A percentile compares a stretch with the other conserved stretches of the same genome.
These are phyloP conservation scores for Proteles cristata DNA, from an alignment of 2,113 vertebrate genomes.

Conservation along the genomic window DNA sequence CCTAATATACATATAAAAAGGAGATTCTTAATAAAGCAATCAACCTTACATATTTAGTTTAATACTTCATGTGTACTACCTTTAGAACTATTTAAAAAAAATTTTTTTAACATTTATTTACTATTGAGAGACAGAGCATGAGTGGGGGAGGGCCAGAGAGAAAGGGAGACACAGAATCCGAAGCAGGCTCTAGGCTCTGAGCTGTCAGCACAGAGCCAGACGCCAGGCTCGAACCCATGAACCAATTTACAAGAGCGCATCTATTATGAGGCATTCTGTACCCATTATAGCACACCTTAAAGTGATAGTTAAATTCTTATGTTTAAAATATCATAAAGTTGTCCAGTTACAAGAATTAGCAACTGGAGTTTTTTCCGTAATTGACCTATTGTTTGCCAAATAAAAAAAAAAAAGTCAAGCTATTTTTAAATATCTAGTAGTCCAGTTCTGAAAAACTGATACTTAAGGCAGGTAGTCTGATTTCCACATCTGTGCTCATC, in stretches of 20 bases:
- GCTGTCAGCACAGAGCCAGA: too few relatives aligned
- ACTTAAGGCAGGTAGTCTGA: neutral
- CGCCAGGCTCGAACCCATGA: too few relatives aligned
- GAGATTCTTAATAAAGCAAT: neutral
- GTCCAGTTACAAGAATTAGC: slow-evolving; percentile 15
- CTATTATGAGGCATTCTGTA: neutral
- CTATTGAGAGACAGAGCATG: too few relatives aligned
- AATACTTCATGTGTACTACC: neutral
- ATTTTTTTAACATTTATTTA: too few relatives aligned
- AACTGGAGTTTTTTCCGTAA: neutral
- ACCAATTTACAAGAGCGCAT: neutral
- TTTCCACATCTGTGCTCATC: neutral
- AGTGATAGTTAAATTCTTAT: neutral
- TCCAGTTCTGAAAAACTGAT: slow-evolving; percentile 36
- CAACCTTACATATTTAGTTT: neutral
- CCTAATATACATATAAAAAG: slow-evolving; percentile 5
- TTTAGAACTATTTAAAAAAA: slow-evolving; percentile 20
- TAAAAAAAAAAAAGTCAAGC: neutral
- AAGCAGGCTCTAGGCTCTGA: too few relatives aligned
- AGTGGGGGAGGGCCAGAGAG: too few relatives aligned
- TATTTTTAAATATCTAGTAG: neutral
- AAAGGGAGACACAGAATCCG: too few relatives aligned
- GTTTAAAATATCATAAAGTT: slow-evolving; percentile 29
- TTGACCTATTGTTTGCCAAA: slow-evolving; percentile 8
- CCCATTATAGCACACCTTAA: neutral